Evolutionary conservation across 1,140 invertebrate genomes (phyloP).

Genomic region (Drosophila orosa): DNA sequence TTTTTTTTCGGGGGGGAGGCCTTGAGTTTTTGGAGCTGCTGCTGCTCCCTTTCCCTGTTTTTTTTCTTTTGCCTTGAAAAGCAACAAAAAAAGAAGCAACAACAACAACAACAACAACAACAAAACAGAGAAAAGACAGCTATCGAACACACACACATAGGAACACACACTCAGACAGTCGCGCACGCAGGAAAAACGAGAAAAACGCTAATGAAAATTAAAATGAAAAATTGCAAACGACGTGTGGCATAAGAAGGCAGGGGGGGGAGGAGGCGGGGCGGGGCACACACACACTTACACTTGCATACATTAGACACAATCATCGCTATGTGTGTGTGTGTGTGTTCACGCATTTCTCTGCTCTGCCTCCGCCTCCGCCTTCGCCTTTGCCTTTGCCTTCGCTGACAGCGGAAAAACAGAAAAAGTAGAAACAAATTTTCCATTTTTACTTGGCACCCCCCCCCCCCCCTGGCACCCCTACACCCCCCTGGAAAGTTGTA

Average conservation of each 20-base stretch:
- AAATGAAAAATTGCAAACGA: constrained; percentile 84
- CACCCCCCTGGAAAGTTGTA: constrained; percentile 28
- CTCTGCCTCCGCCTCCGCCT: neutral
- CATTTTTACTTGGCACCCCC: constrained; percentile 68
- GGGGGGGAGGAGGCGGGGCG: neutral
- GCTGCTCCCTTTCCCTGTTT: neutral
- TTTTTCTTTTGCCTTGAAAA: constrained; percentile 2
- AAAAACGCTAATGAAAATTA: constrained; percentile 84
- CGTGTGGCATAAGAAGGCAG: constrained; percentile 53
- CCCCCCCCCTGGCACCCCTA: neutral
- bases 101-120: constrained; percentile 6
- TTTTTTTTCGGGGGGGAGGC: constrained; percentile 14
- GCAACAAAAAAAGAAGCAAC: neutral
- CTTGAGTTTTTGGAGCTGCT: neutral
- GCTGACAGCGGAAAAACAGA: constrained; percentile 36
- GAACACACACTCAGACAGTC: constrained; percentile 21
- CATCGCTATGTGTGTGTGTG: constrained; percentile 25
- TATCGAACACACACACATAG: constrained; percentile 42
- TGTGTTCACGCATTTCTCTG: constrained; percentile 43
- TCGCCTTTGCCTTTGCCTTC: neutral
- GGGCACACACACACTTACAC: constrained; percentile 27
- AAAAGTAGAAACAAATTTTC: constrained; percentile 71
- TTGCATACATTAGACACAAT: constrained; percentile 69
- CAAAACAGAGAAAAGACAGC: constrained; percentile 46
- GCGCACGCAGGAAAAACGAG: constrained; percentile 63